phyloP scores from a whole-genome alignment of 2,113 vertebrate species.

The Nycticryphes semicollaris region DNA sequence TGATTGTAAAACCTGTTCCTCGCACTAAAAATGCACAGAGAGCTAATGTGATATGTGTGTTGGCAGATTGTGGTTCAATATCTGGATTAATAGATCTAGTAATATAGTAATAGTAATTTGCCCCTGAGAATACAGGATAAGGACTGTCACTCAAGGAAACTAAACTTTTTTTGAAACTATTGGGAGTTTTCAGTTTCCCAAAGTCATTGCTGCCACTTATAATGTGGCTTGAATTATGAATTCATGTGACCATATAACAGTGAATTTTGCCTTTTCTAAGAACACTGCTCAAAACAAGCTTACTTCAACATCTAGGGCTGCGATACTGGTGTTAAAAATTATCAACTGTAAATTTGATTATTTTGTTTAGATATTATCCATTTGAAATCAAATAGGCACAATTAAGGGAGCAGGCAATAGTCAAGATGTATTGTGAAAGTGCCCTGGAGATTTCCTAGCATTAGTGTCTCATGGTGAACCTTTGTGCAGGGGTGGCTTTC shows the following conservation, averaged over 20 bases:
- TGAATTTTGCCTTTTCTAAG: background rate
- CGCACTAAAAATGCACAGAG: background rate
- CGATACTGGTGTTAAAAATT: background rate
- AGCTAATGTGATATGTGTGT: background rate
- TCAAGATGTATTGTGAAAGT: background rate
- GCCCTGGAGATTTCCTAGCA: background rate
- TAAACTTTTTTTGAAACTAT: background rate
- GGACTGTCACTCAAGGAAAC: background rate
- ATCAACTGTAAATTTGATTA: background rate
- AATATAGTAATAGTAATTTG: background rate
- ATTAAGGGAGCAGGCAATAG: background rate
- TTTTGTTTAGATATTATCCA: background rate
- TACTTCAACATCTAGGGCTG: background rate
- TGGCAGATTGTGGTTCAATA: background rate
- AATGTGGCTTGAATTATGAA: background rate
- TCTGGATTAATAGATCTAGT: background rate
- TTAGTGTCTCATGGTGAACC: background rate
- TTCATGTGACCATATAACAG: background rate
- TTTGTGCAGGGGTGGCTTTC: background rate
- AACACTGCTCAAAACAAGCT: background rate
- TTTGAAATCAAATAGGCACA: background rate
- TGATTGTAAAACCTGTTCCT: background rate
- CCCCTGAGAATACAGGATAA: background rate
- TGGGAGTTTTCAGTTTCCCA: background rate
- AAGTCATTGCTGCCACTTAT: background rate